Evolutionary conservation across 2,113 vertebrate genomes (phyloP), one percentile per base, ranked within the genome.

Genomic region (Cebus imitator): DNA sequence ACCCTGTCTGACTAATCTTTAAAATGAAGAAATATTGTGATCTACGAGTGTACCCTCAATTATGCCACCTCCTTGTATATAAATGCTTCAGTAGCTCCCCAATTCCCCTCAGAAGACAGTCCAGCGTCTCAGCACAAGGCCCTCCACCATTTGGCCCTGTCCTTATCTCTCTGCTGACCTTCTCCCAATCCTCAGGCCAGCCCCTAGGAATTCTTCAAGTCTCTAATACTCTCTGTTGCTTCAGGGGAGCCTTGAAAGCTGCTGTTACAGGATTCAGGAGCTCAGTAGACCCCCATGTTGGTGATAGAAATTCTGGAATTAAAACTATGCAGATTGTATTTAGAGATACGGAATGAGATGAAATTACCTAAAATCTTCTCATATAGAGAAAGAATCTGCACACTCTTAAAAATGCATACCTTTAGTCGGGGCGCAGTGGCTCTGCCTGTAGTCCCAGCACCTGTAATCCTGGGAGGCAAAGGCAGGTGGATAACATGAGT

Each of bases 281-380:
- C 40, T 92, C 48, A 50, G 50, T 9, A 86, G 27, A 57, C 18
- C 66, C 12, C 27, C 76, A 79, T 23, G n/a, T 70, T 17, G 30
- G 45, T 96, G 43, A 81, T 3, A 80, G 57, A 89, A 50, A 95
- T 87, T 35, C 80, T 87, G 17, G n/a, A 40, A 79, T 88, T 87
- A 58, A 87, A 94, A 73, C 55, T 52, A 68, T 72, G 43, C 43
- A 78, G 79, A 48, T 5, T 52, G 13, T 79, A 87, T 82, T 50
- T 61, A 91, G 78, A 84, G 58, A 70, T 88, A 32, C 4, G 1
- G 25, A 40, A 27, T n/a, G 85, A 20, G 66, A 89, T 50, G 45
- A 84, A n/a, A 75, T 80, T 55, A 94, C 50, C 64, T 83, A 73
- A 43, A 84, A 91, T 45, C 48, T 11, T 70, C n/a, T 89, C 58